Evolutionary conservation across 1,140 invertebrate species (phyloP), one percentile per base, ranked within the genome.

Genomic region (Drosophila albomicans): DNA sequence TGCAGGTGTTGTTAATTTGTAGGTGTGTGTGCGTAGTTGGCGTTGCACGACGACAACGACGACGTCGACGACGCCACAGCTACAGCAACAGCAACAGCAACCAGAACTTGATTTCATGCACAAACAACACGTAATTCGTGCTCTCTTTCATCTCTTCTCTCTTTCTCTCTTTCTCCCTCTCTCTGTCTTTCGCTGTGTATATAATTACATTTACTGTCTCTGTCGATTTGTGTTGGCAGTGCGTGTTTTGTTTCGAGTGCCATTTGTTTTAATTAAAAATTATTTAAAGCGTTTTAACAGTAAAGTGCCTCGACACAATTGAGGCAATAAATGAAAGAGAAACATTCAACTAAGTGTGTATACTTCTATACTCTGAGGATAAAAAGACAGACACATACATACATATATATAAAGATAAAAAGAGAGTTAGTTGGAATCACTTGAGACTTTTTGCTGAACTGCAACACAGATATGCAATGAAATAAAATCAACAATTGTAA

Each of bases 221-320:
- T 76, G 56, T 76, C 68, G 49, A 43, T 35, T 38, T 57, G 82
- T 51, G 82, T 78, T 79, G 75, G 66, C 75, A 56, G 77, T 79
- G 80, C 85, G 85, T 88, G 84, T 88, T 87, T 80, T 84, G 75
- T 80, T 88, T 84, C 81, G 75, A 89, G 85, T 84, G 85, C 74
- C 77, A 84, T 81, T 88, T 88, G 80, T 80, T 88, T 88, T 88
- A 88, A 88, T 88, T 88, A 88, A 88, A 79, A 89, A 88, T 89
- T 81, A 89, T 84, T 89, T 88, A 89, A 88, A 88, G 78, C 68
- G 66, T 49, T 82, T 81, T 58, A 67, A 72, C 57, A 51, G n/a
- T 41, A 46, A 73, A 59, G 46, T 73, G 70, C 56, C 48, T 20
- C 38, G 11, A 38, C 32, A 30, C 43, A 25, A 72, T 58, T 67